Evolutionary conservation across 2,797 vertebrate genomes (phyloP).

Genomic region (Mormyrus hasselquistii): DNA sequence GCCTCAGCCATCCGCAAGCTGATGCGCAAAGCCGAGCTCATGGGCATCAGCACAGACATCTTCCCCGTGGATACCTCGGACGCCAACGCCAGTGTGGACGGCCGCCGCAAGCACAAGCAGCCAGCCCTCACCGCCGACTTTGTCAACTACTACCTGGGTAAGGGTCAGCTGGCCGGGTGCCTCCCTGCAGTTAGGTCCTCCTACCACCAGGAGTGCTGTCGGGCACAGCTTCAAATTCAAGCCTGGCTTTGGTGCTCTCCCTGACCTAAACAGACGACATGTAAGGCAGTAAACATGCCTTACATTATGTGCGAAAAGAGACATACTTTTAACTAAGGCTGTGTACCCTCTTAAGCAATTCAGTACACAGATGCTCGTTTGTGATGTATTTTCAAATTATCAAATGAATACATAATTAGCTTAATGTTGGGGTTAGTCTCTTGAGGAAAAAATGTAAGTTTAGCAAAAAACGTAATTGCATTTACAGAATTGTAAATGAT

Average conservation of each 20-base stretch:
- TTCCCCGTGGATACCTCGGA: conserved; percentile 96
- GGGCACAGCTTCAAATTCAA: not conserved
- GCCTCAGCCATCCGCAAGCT: conserved; percentile 94
- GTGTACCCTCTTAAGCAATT: not conserved
- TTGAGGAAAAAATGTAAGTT: not conserved
- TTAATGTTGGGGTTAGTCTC: not conserved
- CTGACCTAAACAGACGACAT: not conserved
- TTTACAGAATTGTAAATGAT: not conserved
- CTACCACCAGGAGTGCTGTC: not conserved
- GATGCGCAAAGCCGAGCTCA: conserved; percentile 93
- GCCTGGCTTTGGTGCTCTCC: not conserved
- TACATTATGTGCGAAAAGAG: not conserved
- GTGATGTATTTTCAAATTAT: not conserved
- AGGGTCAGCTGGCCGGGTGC: conserved; percentile 33
- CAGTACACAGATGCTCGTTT: not conserved
- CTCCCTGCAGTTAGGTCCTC: not conserved
- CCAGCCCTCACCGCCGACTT: conserved; percentile 95
- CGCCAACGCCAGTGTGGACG: conserved; percentile 87
- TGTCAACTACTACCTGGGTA: conserved; percentile 97
- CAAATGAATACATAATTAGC: not conserved
- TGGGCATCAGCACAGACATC: conserved; percentile 97
- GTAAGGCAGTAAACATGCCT: not conserved
- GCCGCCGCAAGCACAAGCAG: conserved; percentile 91
- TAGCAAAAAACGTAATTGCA: not conserved
- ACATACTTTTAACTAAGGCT: not conserved